Conservation (phyloP, 2,888 invertebrate species). For the Busseola fusca region DNA sequence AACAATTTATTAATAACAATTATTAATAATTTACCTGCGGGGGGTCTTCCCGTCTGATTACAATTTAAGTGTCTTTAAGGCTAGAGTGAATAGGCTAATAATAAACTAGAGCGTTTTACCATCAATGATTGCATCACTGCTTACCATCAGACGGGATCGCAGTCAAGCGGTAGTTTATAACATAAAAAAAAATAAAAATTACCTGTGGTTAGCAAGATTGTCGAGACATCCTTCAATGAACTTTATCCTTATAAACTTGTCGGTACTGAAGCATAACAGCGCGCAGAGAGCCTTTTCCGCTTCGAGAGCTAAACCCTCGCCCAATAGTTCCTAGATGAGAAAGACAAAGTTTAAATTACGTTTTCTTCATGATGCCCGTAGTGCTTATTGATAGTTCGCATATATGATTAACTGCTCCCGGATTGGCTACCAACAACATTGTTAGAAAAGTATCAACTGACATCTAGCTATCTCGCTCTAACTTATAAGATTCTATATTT, state of each 20-base stretch:
- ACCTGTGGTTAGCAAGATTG: constrained; percentile 95
- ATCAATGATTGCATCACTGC: too few species aligned
- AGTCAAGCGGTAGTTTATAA: too few species aligned
- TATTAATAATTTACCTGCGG: too few species aligned
- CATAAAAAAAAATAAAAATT: too few species aligned
- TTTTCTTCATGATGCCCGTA: neutral
- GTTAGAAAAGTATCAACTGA: constrained; percentile 67
- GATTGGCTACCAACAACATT: constrained; percentile 82
- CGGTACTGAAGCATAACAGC: constrained; percentile 96
- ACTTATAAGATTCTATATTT: constrained; percentile 55
- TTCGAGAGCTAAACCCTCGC: constrained; percentile 97
- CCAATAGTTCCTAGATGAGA: constrained; percentile 91
- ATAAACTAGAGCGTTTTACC: too few species aligned
- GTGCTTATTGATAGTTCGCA: neutral
- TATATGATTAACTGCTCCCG: constrained; percentile 67
- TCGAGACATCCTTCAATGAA: constrained; percentile 98
- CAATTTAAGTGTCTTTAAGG: too few species aligned
- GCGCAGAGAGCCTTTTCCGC: constrained; percentile 97
- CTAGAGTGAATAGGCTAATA: too few species aligned
- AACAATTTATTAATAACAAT: too few species aligned
- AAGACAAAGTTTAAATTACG: constrained; percentile 3
- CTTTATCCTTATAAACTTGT: constrained; percentile 96
- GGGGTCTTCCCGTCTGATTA: too few species aligned
- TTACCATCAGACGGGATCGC: too few species aligned
- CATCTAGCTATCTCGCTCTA: constrained; percentile 74